These are phyloP conservation scores for Telmatochromis sp. DNA, from an alignment of 2,113 vertebrate genomes.

Conservation along the genomic window DNA sequence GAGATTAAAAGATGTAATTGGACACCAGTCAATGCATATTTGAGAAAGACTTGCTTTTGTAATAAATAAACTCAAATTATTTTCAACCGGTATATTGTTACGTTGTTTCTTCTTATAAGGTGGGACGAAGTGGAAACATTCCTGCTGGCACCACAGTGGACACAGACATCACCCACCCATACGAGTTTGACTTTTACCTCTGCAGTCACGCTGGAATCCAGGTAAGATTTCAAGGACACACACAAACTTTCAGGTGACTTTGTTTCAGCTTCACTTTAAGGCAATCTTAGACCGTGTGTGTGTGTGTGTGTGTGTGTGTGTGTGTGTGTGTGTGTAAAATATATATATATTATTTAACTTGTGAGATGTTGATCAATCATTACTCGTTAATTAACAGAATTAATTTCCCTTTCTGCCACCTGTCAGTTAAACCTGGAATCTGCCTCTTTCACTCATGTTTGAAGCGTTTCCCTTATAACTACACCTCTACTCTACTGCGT, in stretches of 20 bases:
- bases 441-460: background rate
- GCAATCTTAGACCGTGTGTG: too few relatives aligned
- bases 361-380: accelerated
- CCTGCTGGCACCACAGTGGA: conserved; percentile 96
- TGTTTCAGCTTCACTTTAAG: too few relatives aligned
- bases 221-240: conserved; percentile 21
- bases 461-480: background rate
- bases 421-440: background rate
- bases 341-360: background rate
- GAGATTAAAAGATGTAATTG: accelerated
- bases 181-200: conserved; percentile 99
- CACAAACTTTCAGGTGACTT: background rate
- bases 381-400: accelerated
- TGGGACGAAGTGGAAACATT: conserved; percentile 96
- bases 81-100: background rate
- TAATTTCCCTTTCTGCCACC: accelerated
- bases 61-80: background rate
- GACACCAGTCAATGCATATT: background rate
- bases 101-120: conserved; percentile 56
- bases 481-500: background rate
- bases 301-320: too few relatives aligned
- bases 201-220: conserved; percentile 98
- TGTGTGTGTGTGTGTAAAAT: too few relatives aligned
- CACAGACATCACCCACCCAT: conserved; percentile 95
- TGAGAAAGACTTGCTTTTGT: background rate